Percentiles rank a stretch among this genome's conserved stretches.
phyloP scores from a whole-genome alignment of 2,888 invertebrate genomes.

The Xanthorhoe spadicearia region DNA sequence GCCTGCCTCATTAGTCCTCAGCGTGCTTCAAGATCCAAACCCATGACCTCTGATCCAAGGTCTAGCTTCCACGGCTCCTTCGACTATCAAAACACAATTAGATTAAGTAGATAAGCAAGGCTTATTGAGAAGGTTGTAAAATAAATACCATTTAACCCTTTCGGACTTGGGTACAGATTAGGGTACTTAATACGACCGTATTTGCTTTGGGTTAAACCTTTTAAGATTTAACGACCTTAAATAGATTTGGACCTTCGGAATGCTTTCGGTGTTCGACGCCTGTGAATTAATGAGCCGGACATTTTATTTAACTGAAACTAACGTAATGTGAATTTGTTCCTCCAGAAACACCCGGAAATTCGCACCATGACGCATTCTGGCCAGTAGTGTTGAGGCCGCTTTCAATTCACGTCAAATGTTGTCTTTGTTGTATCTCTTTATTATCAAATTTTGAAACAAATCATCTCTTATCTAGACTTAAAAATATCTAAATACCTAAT shows the following conservation, averaged over 20 bases:
- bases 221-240: slow-evolving; percentile 41
- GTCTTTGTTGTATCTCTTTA: too few relatives aligned
- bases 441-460: too few relatives aligned
- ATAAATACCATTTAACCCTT: slow-evolving; percentile 46
- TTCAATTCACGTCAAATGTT: too few relatives aligned
- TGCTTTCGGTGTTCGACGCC: slow-evolving; percentile 14
- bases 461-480: too few relatives aligned
- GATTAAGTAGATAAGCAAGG: slow-evolving; percentile 37
- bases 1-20: background rate
- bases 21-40: background rate
- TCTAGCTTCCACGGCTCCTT: slow-evolving; percentile 14
- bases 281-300: slow-evolving; percentile 10
- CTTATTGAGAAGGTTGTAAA: slow-evolving; percentile 40
- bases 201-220: slow-evolving; percentile 44
- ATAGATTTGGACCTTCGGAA: slow-evolving; percentile 28
- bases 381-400: too few relatives aligned
- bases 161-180: slow-evolving; percentile 41
- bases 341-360: background rate
- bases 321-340: background rate
- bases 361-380: too few relatives aligned
- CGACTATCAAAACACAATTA: slow-evolving; percentile 31
- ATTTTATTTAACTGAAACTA: slow-evolving; percentile 10
- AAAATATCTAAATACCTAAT: too few relatives aligned
- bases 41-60: slow-evolving; percentile 4
- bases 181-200: slow-evolving; percentile 42